A percentile compares a stretch with the other conserved stretches of the same genome.
phyloP scores from a whole-genome alignment of 2,113 vertebrate genomes.

The Corythaeola cristata region DNA sequence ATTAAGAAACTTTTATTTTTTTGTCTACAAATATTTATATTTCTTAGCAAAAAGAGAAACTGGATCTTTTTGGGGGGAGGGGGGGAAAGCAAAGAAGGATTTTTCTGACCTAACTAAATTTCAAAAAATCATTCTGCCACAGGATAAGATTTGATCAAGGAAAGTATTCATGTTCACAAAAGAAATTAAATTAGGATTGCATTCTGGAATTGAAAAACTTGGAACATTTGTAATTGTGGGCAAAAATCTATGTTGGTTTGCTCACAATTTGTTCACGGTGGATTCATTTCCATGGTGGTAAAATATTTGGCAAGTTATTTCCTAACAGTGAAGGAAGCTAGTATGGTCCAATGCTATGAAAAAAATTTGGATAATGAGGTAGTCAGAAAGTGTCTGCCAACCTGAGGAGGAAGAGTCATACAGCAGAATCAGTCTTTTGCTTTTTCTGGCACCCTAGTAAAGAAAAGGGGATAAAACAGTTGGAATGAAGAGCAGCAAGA shows the following conservation, averaged over 20 bases:
- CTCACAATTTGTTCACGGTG: neutral
- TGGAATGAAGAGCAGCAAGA: neutral
- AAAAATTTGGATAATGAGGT: neutral
- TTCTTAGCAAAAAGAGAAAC: neutral
- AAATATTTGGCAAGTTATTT: neutral
- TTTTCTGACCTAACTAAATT: neutral
- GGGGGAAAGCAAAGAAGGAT: neutral
- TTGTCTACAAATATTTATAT: neutral
- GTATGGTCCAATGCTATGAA: neutral
- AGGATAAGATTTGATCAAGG: neutral
- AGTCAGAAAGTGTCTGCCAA: neutral
- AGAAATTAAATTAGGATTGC: neutral
- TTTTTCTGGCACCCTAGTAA: neutral
- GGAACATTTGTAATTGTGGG: neutral
- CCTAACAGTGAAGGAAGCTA: neutral
- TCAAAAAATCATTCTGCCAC: neutral
- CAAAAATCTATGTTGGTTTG: neutral
- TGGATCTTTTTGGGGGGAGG: neutral
- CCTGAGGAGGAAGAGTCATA: neutral
- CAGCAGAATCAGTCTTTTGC: neutral
- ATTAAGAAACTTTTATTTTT: neutral
- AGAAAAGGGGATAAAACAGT: neutral
- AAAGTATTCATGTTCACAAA: neutral
- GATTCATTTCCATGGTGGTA: neutral
- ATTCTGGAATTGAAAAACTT: neutral